These are phyloP conservation scores for Elgonia sp. DNA, from an alignment of 2,888 invertebrate species.

Conservation along the genomic window DNA sequence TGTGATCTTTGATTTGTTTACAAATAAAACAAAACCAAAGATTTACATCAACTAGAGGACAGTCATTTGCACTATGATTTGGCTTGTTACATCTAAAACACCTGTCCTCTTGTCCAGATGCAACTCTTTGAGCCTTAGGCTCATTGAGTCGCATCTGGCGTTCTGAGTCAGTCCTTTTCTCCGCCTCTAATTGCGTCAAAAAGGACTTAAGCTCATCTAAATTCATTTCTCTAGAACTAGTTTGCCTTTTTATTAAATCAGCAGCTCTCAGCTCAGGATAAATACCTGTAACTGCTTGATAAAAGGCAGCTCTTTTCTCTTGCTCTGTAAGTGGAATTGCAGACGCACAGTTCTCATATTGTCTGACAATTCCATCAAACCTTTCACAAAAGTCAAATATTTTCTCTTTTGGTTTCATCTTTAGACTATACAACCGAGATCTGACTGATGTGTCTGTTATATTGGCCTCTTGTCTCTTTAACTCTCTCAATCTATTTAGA, in stretches of 20 bases:
- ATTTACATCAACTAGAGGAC: background rate
- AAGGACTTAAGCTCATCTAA: conserved; percentile 8
- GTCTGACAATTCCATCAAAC: conserved; percentile 72
- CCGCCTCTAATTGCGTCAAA: conserved; percentile 2
- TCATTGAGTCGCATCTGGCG: background rate
- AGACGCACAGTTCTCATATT: conserved; percentile 65
- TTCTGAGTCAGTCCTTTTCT: background rate
- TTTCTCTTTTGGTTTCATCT: conserved; percentile 68
- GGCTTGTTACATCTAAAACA: conserved; percentile 3
- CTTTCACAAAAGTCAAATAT: conserved; percentile 71
- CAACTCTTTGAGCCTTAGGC: background rate
- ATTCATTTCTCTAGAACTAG: conserved; percentile 50
- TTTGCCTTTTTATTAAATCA: conserved; percentile 62
- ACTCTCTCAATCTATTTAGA: conserved; percentile 58
- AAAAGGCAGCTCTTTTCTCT: conserved; percentile 72
- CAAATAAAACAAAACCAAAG: conserved; percentile 12
- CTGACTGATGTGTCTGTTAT: conserved; percentile 69
- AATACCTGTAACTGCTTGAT: conserved; percentile 62
- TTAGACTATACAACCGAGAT: conserved; percentile 63
- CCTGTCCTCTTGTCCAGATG: background rate
- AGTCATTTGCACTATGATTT: background rate
- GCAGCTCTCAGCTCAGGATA: conserved; percentile 61
- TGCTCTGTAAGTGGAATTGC: conserved; percentile 66
- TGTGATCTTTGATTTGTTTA: background rate
- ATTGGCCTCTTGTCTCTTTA: conserved; percentile 63